Evolutionary conservation across 2,113 vertebrate genomes (phyloP), one percentile per base, ranked within the genome.

Genomic region (Microcebus murinus): DNA sequence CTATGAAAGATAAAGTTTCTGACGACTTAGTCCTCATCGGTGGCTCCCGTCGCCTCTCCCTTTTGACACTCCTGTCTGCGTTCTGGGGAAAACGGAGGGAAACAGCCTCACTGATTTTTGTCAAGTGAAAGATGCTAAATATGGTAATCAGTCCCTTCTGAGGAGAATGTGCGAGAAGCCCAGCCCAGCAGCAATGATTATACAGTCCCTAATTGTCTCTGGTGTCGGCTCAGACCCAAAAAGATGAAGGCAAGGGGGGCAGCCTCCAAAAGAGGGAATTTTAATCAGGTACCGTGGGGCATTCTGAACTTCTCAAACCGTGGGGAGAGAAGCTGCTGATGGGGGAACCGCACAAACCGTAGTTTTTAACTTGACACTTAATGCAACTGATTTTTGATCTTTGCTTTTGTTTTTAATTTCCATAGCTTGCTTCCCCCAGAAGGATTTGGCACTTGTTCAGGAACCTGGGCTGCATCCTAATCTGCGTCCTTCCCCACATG

Each of bases 121-220:
- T 97, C 96, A 96, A 98, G 98, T 97, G 90, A 89, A 90, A 94
- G 98, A 97, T 98, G 98, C 98, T 98, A 96, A 89, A 17, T 97
- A 97, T 98, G 98, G 96, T 95, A 98, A 98, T 98, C 96, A 97
- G 98, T 90, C 91, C 97, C 94, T 96, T 94, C 97, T 59, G 89
- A 98, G 98, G 94, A 68, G 94, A 25, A 1, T 0, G 55, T 87
- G 95, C 95, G 96, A 97, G 98, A 98, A 98, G 96, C 73, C 88
- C 97, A 98, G 98, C 97, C 98, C 97, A 96, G 98, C 96, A 48
- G 97, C 98, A 95, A 97, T 94, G 98, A 98, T 98, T 97, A 97
- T 90, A 88, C 97, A 91, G 98, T 96, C 73, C 93, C 97, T 98
- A 98, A 98, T 98, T 98, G 98, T 97, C 97, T 98, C 97, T 98